These are phyloP conservation scores for Amiota mariae DNA, from an alignment of 2,888 invertebrate species.

Conservation along the genomic window DNA sequence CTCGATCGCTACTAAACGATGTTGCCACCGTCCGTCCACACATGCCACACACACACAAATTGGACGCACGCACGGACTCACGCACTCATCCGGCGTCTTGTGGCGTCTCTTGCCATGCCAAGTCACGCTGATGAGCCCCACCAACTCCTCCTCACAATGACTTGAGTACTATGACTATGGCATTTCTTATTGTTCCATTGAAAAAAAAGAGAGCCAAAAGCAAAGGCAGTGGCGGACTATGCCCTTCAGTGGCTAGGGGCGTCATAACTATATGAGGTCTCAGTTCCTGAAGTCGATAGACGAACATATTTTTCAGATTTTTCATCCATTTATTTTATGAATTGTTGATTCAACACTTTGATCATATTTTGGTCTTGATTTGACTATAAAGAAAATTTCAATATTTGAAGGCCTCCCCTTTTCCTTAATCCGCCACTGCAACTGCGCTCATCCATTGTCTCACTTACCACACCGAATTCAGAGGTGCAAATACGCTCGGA, in stretches of 20 bases:
- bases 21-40: conserved; percentile 67
- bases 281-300: too few species aligned
- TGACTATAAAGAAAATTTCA: too few species aligned
- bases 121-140: conserved; percentile 9
- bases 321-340: too few species aligned
- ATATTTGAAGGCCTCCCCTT: background rate
- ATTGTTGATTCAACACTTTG: too few species aligned
- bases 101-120: background rate
- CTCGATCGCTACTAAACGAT: conserved; percentile 63
- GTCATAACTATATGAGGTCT: too few species aligned
- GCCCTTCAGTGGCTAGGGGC: too few species aligned
- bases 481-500: conserved; percentile 69
- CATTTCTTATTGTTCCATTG: too few species aligned
- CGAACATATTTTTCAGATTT: background rate
- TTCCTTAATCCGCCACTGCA: background rate
- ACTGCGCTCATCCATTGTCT: background rate
- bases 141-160: background rate
- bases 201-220: too few species aligned
- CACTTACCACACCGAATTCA: conserved; percentile 63
- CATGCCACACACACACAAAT: conserved; percentile 59
- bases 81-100: background rate
- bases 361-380: too few species aligned
- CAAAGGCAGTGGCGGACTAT: too few species aligned
- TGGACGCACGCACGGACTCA: conserved; percentile 3
- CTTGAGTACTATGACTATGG: too few species aligned